A percentile compares a stretch with the other conserved stretches of the same genome.
phyloP scores from a whole-genome alignment of 2,888 invertebrate species.

The Tetranychus piercei region DNA sequence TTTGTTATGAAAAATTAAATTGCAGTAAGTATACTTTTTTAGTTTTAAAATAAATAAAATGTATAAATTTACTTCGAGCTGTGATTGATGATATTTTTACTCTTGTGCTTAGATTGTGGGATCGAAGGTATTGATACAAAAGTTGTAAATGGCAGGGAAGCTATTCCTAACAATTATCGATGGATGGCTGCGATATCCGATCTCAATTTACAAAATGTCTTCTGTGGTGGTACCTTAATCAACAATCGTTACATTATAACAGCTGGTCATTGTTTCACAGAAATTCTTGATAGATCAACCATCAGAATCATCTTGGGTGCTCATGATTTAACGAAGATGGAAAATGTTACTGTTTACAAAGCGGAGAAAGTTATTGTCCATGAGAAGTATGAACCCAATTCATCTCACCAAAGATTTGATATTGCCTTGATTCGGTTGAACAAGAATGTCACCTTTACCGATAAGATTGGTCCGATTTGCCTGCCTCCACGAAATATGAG shows the following conservation, averaged over 20 bases:
- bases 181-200: constrained; percentile 13
- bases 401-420: constrained; percentile 7
- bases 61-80: too few relatives aligned
- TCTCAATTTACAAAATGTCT: background rate
- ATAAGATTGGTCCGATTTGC: constrained; percentile 13
- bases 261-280: constrained; percentile 13
- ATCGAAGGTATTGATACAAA: background rate
- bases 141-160: background rate
- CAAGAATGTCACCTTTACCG: constrained; percentile 5
- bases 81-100: too few relatives aligned
- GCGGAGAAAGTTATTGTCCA: constrained; percentile 8
- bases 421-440: constrained; percentile 10
- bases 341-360: background rate
- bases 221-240: constrained; percentile 17
- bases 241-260: constrained; percentile 16
- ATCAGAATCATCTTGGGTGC: constrained; percentile 10
- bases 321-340: constrained; percentile 10
- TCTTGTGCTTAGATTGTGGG: background rate
- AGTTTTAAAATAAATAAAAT: too few relatives aligned
- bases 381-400: constrained; percentile 7
- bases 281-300: background rate
- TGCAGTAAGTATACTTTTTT: too few relatives aligned
- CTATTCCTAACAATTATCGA: constrained; percentile 6
- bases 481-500: constrained; percentile 12
- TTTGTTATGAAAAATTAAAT: too few relatives aligned